Evolutionary conservation across 1,140 invertebrate genomes (phyloP), one percentile per base, ranked within the genome.

Genomic region (Leucophenga varia): DNA sequence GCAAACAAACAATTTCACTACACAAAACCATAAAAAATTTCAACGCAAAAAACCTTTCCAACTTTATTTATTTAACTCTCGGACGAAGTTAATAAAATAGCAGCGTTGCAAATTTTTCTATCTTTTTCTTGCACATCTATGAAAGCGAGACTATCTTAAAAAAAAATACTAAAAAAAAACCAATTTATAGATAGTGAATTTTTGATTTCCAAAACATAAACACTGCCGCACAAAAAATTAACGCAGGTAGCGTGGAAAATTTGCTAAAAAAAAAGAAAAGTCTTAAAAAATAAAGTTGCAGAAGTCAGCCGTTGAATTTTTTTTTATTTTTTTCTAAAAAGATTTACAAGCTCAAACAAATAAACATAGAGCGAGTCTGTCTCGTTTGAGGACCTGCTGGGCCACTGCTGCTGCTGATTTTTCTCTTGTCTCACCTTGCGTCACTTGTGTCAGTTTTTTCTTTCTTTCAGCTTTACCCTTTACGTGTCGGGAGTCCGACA

Each of bases 151-250:
- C 14, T 37, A 4, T 14, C 5, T 16, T n/a, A 14, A 5, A 10
- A 14, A 37, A 42, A 5, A 7, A 28, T 28, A n/a, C n/a, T 46
- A 44, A 4, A 34, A 38, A 61, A 61, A 54, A 57, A 38, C 54
- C 61, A 61, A 63, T 69, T 69, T 69, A 58, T 47, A 64, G 61
- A 70, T 70, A 70, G 59, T 50, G 46, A 56, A 60, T 56, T 67
- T 70, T 70, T 70, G 57, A 70, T 70, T 70, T 70, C 59, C 57
- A 52, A 61, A 71, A 71, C 61, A 67, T 70, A 70, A 70, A 70
- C 65, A 70, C 59, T 42, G 52, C 47, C 59, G 52, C 49, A 54
- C 44, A 57, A 72, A 72, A 72, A 72, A 72, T 72, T 57, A 30
- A 52, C 59, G 72, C 69, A 72, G 69, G 69, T 72, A 72, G 68